phyloP scores from a whole-genome alignment of 2,113 vertebrate species.

The Ivindomyrus marchei region DNA sequence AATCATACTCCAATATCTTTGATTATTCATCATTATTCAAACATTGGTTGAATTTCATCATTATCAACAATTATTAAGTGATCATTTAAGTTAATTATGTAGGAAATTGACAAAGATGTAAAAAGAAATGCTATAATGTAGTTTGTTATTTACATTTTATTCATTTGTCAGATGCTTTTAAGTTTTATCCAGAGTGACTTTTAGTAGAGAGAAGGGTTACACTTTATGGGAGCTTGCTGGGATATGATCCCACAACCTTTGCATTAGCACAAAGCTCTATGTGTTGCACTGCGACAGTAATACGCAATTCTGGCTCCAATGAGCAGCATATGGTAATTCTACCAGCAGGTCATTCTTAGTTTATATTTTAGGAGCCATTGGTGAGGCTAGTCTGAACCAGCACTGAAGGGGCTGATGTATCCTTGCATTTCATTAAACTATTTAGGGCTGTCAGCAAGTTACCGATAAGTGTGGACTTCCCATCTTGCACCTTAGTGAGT shows the following conservation, averaged over 20 bases:
- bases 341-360: not conserved
- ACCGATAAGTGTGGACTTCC: not conserved
- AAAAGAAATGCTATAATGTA: not conserved
- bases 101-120: not conserved
- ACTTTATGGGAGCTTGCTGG: not conserved
- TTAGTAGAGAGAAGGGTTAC: not conserved
- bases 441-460: not conserved
- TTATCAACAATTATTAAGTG: not conserved
- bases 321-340: not conserved
- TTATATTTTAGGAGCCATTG: not conserved
- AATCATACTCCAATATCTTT: not conserved
- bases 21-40: not conserved
- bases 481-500: constrained; percentile 41
- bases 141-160: no score
- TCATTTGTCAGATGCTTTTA: not conserved
- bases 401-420: not conserved
- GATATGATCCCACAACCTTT: not conserved
- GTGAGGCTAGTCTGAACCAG: not conserved
- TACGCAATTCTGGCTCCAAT: not conserved
- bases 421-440: not conserved
- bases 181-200: not conserved
- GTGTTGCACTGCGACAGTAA: not conserved
- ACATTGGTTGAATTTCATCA: not conserved
- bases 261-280: not conserved
- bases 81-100: not conserved